Percentiles rank a stretch among this genome's conserved stretches.
Conservation (phyloP, 2,888 invertebrate genomes). For the Tetanocera ferruginea region DNA sequence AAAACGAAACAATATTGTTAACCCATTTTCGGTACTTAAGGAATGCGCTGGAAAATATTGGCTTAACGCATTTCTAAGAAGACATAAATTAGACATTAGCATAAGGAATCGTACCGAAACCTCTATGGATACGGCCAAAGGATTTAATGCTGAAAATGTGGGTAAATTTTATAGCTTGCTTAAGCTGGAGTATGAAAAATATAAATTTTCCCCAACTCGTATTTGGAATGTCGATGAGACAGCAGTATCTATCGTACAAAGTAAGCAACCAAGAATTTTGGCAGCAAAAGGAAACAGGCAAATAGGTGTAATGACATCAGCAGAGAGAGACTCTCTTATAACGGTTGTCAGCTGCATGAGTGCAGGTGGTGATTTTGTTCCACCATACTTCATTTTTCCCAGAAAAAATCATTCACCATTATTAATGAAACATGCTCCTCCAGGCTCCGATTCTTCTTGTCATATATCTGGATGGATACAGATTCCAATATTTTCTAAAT, state of each 20-base stretch:
- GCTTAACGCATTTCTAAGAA: slow-evolving; percentile 32
- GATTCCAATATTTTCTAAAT: slow-evolving; percentile 56
- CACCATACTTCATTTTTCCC: too few relatives aligned
- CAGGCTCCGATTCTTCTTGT: slow-evolving; percentile 54
- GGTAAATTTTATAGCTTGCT: neutral
- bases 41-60: slow-evolving; percentile 40
- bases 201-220: slow-evolving; percentile 23
- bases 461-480: slow-evolving; percentile 62
- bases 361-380: slow-evolving; percentile 49
- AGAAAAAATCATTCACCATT: neutral
- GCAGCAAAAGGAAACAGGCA: slow-evolving; percentile 36
- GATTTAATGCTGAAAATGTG: slow-evolving; percentile 6
- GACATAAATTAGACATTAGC: neutral
- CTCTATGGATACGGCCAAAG: slow-evolving; percentile 10
- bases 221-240: slow-evolving; percentile 19
- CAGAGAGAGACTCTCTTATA: slow-evolving; percentile 52
- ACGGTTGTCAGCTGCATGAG: slow-evolving; percentile 57
- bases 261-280: slow-evolving; percentile 22
- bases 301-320: slow-evolving; percentile 40
- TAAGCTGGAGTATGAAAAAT: slow-evolving; percentile 11
- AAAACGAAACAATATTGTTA: slow-evolving; percentile 37
- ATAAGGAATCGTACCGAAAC: neutral
- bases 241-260: neutral
- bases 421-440: slow-evolving; percentile 56
- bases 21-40: slow-evolving; percentile 40